These are phyloP conservation scores for Augochlorella aurata DNA, from an alignment of 2,888 invertebrate species.

Conservation along the genomic window DNA sequence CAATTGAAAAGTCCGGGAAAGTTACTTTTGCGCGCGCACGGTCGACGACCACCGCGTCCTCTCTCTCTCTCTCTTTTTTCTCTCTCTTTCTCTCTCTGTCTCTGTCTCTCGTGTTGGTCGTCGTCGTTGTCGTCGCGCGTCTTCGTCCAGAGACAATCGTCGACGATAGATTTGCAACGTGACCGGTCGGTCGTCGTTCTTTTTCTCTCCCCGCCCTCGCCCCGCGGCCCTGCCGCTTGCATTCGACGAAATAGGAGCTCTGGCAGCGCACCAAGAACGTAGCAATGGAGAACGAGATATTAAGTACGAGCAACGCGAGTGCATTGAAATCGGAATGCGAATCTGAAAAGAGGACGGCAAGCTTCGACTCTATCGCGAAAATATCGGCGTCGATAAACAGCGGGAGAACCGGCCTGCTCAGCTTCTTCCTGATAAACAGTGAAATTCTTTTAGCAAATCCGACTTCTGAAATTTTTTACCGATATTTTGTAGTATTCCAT, in stretches of 20 bases:
- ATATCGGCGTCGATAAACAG: slow-evolving; percentile 17
- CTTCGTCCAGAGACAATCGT: slow-evolving; percentile 28
- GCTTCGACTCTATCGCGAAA: not conserved
- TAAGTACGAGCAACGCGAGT: slow-evolving; percentile 11
- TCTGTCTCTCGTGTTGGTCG: not conserved
- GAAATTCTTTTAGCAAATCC: too few relatives aligned
- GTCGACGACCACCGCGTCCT: slow-evolving; percentile 47
- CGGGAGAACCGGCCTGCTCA: too few relatives aligned
- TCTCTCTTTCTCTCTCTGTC: not conserved
- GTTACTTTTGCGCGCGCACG: slow-evolving; percentile 21
- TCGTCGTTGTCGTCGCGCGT: not conserved
- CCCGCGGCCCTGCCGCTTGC: not conserved
- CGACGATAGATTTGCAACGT: slow-evolving; percentile 32
- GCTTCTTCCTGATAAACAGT: too few relatives aligned
- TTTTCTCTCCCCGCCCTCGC: not conserved
- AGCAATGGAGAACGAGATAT: slow-evolving; percentile 9
- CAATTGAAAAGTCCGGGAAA: slow-evolving; percentile 53
- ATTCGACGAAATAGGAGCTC: slow-evolving; percentile 18
- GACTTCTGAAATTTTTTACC: too few relatives aligned
- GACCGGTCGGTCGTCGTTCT: slow-evolving; percentile 15
- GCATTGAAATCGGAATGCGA: slow-evolving; percentile 27
- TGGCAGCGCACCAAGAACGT: slow-evolving; percentile 43
- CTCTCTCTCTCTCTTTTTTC: not conserved
- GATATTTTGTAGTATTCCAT: too few relatives aligned
- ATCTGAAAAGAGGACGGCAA: not conserved